Evolutionary conservation across 1,140 invertebrate species (phyloP), one percentile per base, ranked within the genome.

Genomic region (Phortica variegata): DNA sequence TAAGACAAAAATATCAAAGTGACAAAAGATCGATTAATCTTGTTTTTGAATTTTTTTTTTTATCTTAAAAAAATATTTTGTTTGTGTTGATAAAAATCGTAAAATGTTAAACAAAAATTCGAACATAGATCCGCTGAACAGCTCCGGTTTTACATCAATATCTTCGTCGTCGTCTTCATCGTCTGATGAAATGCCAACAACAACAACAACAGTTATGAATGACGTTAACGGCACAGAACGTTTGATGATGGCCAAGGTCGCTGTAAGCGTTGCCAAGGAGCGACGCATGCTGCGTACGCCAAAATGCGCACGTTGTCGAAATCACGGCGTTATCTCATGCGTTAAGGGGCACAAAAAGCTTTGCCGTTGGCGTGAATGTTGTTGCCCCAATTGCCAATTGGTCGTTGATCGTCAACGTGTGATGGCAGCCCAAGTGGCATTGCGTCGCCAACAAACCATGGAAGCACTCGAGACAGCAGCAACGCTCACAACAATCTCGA

Each of bases 241-340:
- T n/a, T n/a, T n/a, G n/a, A n/a, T n/a, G n/a, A n/a, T n/a, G n/a
- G 26, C 26, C 26, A 29, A 29, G 26, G 6, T 7, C 26, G 6
- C 6, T 6, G 32, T 34, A 4, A 8, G 4, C 32, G 8, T 18
- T 38, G 16, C 13, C 8, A 55, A 70, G 44, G 69, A 73, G 34
- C 58, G 62, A 12, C 62, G 68, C 9, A 50, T 73, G 12, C 65
- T 85, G 19, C 70, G 90, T 26, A 91, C 88, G 17, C 91, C 91
- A 8, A 93, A 93, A 78, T 94, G 91, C 73, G 91, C 91, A 1
- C 78, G 91, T 7, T 95, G 91, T 60, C 79, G 90, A 32, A 94
- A 94, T 73, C 91, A 95, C 61, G 91, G 91, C 0, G 87, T 93
- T 7, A 91, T 93, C 51, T 92, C 89, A 0, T 88, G 89, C 58